Conservation (phyloP, 2,797 vertebrate species). For the Rallus crepitans region DNA sequence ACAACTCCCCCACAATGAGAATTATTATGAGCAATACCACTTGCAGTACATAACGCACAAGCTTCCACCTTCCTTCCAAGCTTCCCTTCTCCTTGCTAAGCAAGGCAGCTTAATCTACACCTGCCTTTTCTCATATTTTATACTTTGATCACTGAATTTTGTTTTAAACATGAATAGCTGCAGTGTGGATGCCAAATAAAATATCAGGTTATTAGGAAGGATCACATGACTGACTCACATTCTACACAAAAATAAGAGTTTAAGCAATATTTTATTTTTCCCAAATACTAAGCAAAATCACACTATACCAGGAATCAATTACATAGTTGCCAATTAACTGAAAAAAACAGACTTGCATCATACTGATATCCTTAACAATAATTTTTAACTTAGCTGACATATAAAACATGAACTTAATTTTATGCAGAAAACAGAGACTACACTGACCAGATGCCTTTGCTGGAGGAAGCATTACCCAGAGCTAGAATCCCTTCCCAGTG, state of each 20-base stretch:
- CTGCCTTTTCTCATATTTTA: neutral
- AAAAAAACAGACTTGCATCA: neutral
- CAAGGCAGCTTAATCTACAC: neutral
- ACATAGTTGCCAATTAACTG: neutral
- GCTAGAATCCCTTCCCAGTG: neutral
- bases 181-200: neutral
- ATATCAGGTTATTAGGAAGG: neutral
- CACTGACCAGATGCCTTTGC: neutral
- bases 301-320: neutral
- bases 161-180: neutral
- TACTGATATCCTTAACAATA: neutral
- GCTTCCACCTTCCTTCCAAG: neutral
- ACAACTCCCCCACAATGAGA: neutral
- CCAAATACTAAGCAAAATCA: neutral
- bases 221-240: neutral
- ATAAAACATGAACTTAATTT: neutral
- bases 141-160: neutral
- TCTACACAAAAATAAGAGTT: neutral
- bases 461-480: accelerated
- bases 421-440: neutral
- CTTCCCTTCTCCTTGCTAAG: neutral
- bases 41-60: neutral
- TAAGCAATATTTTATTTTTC: neutral
- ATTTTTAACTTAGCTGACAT: neutral
- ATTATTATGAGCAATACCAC: neutral